Conservation (phyloP, 2,797 vertebrate genomes). For the Florisuga fusca region DNA sequence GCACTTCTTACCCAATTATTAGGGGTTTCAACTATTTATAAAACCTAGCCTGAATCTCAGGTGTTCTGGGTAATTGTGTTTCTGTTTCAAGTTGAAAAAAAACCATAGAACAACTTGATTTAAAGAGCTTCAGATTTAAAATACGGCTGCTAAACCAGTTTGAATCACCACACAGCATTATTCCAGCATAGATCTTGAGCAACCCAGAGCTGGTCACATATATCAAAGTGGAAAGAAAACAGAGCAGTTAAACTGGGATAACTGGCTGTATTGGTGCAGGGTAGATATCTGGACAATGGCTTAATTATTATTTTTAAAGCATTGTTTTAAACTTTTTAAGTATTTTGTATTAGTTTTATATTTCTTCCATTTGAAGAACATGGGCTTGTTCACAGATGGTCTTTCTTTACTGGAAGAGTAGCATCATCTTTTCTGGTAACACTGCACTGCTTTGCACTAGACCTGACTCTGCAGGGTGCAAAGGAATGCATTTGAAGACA, state of each 20-base stretch:
- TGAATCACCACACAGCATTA: background rate
- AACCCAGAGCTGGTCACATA: background rate
- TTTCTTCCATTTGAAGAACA: background rate
- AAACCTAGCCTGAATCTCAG: background rate
- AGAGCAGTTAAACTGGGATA: background rate
- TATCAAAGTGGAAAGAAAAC: background rate
- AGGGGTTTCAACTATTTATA: background rate
- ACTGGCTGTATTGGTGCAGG: background rate
- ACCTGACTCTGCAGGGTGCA: rapidly evolving
- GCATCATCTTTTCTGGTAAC: background rate
- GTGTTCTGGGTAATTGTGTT: background rate
- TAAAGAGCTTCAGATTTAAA: background rate
- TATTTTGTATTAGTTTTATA: background rate
- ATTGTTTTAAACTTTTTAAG: background rate
- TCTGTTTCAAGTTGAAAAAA: background rate
- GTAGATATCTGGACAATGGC: background rate
- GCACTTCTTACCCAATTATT: background rate
- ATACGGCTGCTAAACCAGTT: background rate
- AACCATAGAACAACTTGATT: background rate
- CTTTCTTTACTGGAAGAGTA: background rate
- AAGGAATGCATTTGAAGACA: background rate
- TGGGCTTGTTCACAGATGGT: background rate
- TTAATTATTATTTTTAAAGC: background rate
- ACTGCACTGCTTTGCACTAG: background rate
- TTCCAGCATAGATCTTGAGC: background rate